Evolutionary conservation across 2,888 invertebrate genomes (phyloP).

Genomic region (Dicroscelio sp.): DNA sequence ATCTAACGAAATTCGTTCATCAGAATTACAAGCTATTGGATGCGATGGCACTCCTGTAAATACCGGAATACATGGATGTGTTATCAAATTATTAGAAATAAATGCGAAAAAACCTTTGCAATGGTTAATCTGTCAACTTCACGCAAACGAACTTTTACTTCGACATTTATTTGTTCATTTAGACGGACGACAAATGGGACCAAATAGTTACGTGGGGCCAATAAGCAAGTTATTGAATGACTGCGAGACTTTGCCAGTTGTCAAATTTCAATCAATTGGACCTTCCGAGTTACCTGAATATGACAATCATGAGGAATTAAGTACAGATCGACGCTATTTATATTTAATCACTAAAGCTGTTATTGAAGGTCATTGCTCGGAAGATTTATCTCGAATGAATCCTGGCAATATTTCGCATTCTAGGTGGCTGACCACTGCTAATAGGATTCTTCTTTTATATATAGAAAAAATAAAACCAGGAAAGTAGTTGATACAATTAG

Average conservation of each 20-base stretch:
- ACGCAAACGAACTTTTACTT: conserved; percentile 34
- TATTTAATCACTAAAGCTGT: conserved; percentile 33
- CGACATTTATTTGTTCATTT: conserved; percentile 24
- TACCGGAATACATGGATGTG: conserved; percentile 29
- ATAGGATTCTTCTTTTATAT: conserved; percentile 45
- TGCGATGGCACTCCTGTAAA: conserved; percentile 46
- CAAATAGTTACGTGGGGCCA: background rate
- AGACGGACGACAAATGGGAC: conserved; percentile 25
- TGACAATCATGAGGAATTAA: background rate
- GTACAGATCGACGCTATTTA: conserved; percentile 29
- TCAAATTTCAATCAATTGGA: conserved; percentile 12
- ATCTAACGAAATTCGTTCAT: background rate
- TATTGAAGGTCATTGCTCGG: conserved; percentile 30
- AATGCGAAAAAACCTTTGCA: conserved; percentile 12
- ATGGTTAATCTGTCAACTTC: conserved; percentile 38
- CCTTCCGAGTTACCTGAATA: background rate
- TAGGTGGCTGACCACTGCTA: conserved; percentile 41
- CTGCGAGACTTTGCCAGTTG: conserved; percentile 7
- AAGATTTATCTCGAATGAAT: conserved; percentile 28
- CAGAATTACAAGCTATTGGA: conserved; percentile 9
- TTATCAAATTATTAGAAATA: conserved; percentile 5
- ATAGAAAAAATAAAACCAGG: conserved; percentile 23
- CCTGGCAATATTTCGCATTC: conserved; percentile 42
- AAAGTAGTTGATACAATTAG: conserved; percentile 23
- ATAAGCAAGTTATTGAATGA: conserved; percentile 9